Percentiles rank a stretch among this genome's conserved stretches.
These are phyloP conservation scores for Drosophila ogumai DNA, from an alignment of 1,140 invertebrate genomes.

Conservation along the genomic window DNA sequence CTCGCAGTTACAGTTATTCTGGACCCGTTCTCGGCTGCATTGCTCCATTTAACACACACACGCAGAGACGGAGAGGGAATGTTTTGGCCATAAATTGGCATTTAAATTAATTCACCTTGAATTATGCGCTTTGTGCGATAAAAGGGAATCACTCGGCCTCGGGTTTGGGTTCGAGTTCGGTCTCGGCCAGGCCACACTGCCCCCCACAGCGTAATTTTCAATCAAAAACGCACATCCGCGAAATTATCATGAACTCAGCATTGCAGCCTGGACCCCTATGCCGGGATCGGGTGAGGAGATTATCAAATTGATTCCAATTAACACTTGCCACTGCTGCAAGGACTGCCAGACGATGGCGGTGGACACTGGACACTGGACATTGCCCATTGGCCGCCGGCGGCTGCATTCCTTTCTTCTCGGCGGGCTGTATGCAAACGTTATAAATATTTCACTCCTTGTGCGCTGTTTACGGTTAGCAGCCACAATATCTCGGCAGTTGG, in stretches of 20 bases:
- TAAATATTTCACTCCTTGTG: slow-evolving; percentile 76
- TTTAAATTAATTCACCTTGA: slow-evolving; percentile 85
- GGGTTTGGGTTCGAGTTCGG: neutral
- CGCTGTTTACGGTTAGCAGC: slow-evolving; percentile 60
- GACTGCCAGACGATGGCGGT: slow-evolving; percentile 26
- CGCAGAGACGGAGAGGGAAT: slow-evolving; percentile 13
- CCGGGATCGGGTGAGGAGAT: slow-evolving; percentile 59
- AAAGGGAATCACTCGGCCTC: slow-evolving; percentile 36
- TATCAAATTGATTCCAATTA: slow-evolving; percentile 85
- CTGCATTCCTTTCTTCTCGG: slow-evolving; percentile 40
- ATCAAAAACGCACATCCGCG: slow-evolving; percentile 80
- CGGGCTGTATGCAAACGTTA: slow-evolving; percentile 67
- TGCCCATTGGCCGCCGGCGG: slow-evolving; percentile 28
- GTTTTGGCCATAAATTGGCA: slow-evolving; percentile 84
- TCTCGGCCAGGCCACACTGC: slow-evolving; percentile 26
- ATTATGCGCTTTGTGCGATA: slow-evolving; percentile 67
- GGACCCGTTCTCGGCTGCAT: slow-evolving; percentile 18
- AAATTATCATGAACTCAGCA: slow-evolving; percentile 83
- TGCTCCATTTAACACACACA: slow-evolving; percentile 55
- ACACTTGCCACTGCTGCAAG: slow-evolving; percentile 83
- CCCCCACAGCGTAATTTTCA: slow-evolving; percentile 84
- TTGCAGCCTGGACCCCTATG: slow-evolving; percentile 34
- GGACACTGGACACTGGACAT: slow-evolving; percentile 22
- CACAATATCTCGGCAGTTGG: slow-evolving; percentile 39
- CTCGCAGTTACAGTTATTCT: slow-evolving; percentile 60